These are phyloP conservation scores for Stomorhina lunata DNA, from an alignment of 2,888 invertebrate species.

Conservation along the genomic window DNA sequence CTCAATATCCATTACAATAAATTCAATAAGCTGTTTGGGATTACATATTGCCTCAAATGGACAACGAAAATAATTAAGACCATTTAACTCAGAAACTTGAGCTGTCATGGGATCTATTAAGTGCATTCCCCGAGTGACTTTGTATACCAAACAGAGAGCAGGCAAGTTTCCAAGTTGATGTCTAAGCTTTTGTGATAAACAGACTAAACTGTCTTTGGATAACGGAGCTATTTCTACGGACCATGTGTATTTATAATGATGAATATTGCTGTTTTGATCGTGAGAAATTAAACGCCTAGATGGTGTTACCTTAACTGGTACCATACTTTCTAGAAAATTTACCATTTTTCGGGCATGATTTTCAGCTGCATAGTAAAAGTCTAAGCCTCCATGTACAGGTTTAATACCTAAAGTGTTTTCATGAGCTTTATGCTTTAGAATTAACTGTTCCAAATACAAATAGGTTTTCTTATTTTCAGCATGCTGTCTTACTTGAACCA, in stretches of 20 bases:
- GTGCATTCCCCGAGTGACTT: slow-evolving; percentile 94
- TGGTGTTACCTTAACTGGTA: slow-evolving; percentile 92
- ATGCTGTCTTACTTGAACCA: slow-evolving; percentile 93
- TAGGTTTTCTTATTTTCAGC: slow-evolving; percentile 98
- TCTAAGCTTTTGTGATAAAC: slow-evolving; percentile 91
- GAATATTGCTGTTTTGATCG: slow-evolving; percentile 97
- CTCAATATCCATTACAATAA: slow-evolving; percentile 96
- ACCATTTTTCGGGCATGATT: slow-evolving; percentile 96
- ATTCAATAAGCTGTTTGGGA: slow-evolving; percentile 94
- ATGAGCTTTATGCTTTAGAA: slow-evolving; percentile 95
- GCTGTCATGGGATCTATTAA: slow-evolving; percentile 94
- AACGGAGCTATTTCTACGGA: slow-evolving; percentile 97
- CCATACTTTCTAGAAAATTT: slow-evolving; percentile 92
- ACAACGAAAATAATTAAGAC: slow-evolving; percentile 90
- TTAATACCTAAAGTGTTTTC: slow-evolving; percentile 93
- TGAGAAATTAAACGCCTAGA: slow-evolving; percentile 98
- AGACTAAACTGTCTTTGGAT: slow-evolving; percentile 96
- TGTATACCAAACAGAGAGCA: slow-evolving; percentile 91
- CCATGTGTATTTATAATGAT: slow-evolving; percentile 97
- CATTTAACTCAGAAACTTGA: slow-evolving; percentile 93
- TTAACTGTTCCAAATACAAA: slow-evolving; percentile 97
- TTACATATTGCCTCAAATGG: slow-evolving; percentile 94
- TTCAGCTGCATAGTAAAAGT: slow-evolving; percentile 95
- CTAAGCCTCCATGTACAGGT: slow-evolving; percentile 92
- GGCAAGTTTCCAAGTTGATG: slow-evolving; percentile 93